These are phyloP conservation scores for Rhagonycha fulva DNA, from an alignment of 2,888 invertebrate species.

Conservation along the genomic window DNA sequence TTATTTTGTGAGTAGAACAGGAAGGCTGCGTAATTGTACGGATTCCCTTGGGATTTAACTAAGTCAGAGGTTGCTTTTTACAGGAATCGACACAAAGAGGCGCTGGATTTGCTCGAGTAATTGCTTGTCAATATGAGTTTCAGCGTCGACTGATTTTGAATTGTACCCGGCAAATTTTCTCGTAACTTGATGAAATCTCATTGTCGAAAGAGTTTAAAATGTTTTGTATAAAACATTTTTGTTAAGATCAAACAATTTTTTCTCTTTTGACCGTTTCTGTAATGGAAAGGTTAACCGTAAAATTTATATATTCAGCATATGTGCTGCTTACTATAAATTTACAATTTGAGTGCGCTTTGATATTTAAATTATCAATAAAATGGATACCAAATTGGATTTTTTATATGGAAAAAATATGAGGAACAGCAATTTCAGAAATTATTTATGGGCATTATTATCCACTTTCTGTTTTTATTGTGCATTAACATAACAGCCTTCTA, in stretches of 20 bases:
- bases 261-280: not conserved
- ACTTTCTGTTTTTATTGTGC: not conserved
- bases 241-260: not conserved
- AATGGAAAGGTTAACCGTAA: not conserved
- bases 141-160: conserved; percentile 20
- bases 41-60: conserved; percentile 20
- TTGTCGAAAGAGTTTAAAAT: conserved; percentile 2
- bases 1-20: conserved; percentile 13
- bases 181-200: conserved; percentile 9
- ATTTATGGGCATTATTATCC: not conserved
- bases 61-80: conserved; percentile 27
- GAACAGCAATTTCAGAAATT: not conserved
- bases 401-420: not conserved
- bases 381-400: not conserved
- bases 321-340: not conserved
- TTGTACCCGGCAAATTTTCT: conserved; percentile 5
- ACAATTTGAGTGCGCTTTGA: not conserved
- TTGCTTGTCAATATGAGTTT: conserved; percentile 29
- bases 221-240: not conserved
- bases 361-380: not conserved
- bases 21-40: conserved; percentile 23
- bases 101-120: conserved; percentile 28
- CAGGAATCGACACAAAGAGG: conserved; percentile 25
- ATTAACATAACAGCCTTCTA: not conserved
- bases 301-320: not conserved